Base-by-base conservation (phyloP, 1,140 invertebrate genomes). In the Lasioglossum albipes region DNA sequence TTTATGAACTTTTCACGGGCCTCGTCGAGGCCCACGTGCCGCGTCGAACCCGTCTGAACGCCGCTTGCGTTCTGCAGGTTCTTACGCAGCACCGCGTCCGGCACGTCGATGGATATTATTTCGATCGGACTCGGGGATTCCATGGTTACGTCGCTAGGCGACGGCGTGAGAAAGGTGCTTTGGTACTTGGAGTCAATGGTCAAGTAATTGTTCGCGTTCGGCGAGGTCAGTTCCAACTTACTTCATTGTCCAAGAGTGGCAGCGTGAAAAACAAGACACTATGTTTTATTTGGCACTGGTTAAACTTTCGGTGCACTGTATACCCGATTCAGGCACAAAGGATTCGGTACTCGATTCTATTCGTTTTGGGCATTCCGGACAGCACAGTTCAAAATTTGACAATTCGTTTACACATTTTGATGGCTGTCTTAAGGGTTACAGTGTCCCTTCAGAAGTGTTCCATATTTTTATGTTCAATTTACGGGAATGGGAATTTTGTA, bases 81-180 rank as follows among this genome's bases (percentile, higher is more conserved):
- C 85, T 91, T 89, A 81, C 93, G 88, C 16, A 94, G 81, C 52
- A 94, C 92, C 61, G 92, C 91, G 70, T 93, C 94, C 75, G 93
- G 92, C 31, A 94, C 89, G 79, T 93, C 91, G 72, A 93, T 92
- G 78, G 92, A 94, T 84, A 91, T 92, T 71, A 90, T 91, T 85
- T 90, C 90, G 82, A 90, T 81, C 65, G 94, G 93, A 87, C 91
- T 94, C 67, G 93, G 93, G 57, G 93, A 94, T 81, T 93, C 93
- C 94, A 94, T 94, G 65, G 91, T 91, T 45, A 94, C 88, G 87
- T 95, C 94, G 80, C 92, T 94, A 74, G 95, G 94, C 62, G 94
- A 95, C 59, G 94, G 94, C 83, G 94, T 95, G 83, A 94, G 90
- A 83, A 93, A 91, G 71, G 91, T 88, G 83, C 82, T 90, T 68